Evolutionary conservation across 1,140 invertebrate species (phyloP).

Genomic region (Bombus soroeensis): DNA sequence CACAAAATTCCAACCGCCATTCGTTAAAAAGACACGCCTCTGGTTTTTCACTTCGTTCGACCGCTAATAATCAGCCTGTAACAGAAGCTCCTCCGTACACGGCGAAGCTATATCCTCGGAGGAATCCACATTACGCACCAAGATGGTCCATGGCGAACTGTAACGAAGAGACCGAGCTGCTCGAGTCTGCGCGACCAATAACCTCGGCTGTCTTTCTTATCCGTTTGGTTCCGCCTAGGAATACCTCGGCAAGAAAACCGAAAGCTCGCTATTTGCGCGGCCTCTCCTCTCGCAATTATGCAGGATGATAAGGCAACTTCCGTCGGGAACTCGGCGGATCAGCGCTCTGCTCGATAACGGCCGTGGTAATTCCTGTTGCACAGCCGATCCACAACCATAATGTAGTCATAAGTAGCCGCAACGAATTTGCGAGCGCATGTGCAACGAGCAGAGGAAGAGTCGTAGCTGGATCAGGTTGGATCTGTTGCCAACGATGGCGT

Average conservation of each 20-base stretch:
- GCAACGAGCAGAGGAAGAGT: background rate
- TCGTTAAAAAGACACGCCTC: too few relatives aligned
- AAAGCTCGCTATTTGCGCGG: conserved; percentile 13
- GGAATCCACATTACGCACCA: background rate
- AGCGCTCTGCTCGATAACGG: conserved; percentile 40
- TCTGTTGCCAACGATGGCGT: background rate
- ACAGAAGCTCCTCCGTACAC: too few relatives aligned
- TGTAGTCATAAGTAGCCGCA: conserved; percentile 58
- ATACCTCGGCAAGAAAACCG: background rate
- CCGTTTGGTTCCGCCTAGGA: background rate
- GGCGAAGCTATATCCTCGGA: background rate
- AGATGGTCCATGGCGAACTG: background rate
- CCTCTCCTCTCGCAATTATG: conserved; percentile 32
- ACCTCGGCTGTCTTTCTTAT: background rate
- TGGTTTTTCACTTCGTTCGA: too few relatives aligned
- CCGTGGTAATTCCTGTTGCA: conserved; percentile 51
- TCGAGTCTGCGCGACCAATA: background rate
- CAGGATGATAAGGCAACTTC: conserved; percentile 49
- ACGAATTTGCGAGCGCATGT: conserved; percentile 58
- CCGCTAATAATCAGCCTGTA: too few relatives aligned
- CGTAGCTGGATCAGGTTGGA: background rate
- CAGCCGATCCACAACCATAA: conserved; percentile 34
- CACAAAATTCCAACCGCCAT: too few relatives aligned
- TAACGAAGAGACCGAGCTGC: background rate
- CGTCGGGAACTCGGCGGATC: conserved; percentile 30